Evolutionary conservation across 2,113 vertebrate species (phyloP), one percentile per base, ranked within the genome.

Genomic region (Megaptera novaeangliae): DNA sequence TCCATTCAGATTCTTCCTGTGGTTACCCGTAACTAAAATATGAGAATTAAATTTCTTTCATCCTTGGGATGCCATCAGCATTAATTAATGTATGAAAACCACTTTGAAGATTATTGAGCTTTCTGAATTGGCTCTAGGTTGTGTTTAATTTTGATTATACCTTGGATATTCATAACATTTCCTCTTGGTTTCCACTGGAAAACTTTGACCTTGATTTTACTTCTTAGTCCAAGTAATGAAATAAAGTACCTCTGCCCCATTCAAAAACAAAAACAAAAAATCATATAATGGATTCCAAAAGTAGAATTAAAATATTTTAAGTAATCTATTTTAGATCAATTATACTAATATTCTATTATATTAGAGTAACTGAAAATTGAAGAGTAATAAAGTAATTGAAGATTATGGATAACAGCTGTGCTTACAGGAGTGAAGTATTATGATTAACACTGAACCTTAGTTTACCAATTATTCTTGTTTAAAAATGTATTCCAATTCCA

Each of bases 1-100:
- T 44, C n/a, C 41, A 41, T 83, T 93, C 27, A 88, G 27, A 61
- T 72, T 94, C 52, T 86, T 94, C 36, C 39, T 93, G n/a, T 93
- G 41, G 77, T 88, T 93, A 36, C 68, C 49, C 52, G 11, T 94
- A 71, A 93, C 59, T 77, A 66, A 44, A 94, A 86, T 34, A 72
- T 83, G 57, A 91, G 14, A 89, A 57, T 93, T 93, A 84, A 61
- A 87, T 88, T 87, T 93, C 52, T 91, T 93, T 95, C 29, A 85
- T 95, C 39, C 34, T 63, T 74, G 34, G 31, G 44, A 72, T 83
- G 20, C 39, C 25, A 68, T 46, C 14, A 82, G 44, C 34, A 94
- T 95, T 88, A 92, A 74, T 96, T 94, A 94, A 87, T 84, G n/a
- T 80, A 17, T 94, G 72, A 92, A 91, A 92, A 97, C 64, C n/a